Percentiles rank a stretch among this genome's conserved stretches.
phyloP scores from a whole-genome alignment of 2,888 invertebrate species.

The Tachina fera region DNA sequence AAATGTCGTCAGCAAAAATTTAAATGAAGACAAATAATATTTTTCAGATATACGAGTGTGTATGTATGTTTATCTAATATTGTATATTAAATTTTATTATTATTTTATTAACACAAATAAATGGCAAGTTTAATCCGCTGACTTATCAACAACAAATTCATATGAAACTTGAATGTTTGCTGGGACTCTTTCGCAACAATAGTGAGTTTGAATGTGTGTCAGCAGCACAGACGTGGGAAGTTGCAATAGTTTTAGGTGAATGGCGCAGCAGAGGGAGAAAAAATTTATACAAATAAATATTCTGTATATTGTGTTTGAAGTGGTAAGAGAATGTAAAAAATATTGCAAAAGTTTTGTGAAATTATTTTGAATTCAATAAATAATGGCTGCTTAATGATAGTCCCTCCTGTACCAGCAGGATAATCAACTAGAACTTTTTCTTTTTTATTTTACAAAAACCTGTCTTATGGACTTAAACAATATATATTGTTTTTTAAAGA shows the following conservation, averaged over 20 bases:
- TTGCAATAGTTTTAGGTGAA: slow-evolving; percentile 60
- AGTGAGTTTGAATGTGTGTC: neutral
- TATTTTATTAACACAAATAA: too few relatives aligned
- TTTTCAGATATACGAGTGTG: too few relatives aligned
- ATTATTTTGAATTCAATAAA: slow-evolving; percentile 52
- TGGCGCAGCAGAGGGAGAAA: slow-evolving; percentile 48
- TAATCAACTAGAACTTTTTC: slow-evolving; percentile 44
- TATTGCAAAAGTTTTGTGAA: slow-evolving; percentile 64
- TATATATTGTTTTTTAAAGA: slow-evolving; percentile 12
- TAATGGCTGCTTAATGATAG: slow-evolving; percentile 57
- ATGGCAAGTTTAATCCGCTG: too few relatives aligned
- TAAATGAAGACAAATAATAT: too few relatives aligned
- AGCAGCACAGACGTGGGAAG: slow-evolving; percentile 39
- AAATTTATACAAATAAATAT: slow-evolving; percentile 52
- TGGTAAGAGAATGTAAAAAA: slow-evolving; percentile 59
- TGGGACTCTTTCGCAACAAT: neutral
- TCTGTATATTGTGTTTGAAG: slow-evolving; percentile 61
- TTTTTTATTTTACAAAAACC: neutral
- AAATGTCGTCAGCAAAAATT: too few relatives aligned
- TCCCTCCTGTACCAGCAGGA: slow-evolving; percentile 34
- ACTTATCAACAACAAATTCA: neutral
- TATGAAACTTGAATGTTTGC: slow-evolving; percentile 5
- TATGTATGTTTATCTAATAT: too few relatives aligned
- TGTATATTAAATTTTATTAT: too few relatives aligned
- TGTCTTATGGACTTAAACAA: slow-evolving; percentile 7